Conservation (phyloP, 2,888 invertebrate species). For the Netelia virgata region DNA sequence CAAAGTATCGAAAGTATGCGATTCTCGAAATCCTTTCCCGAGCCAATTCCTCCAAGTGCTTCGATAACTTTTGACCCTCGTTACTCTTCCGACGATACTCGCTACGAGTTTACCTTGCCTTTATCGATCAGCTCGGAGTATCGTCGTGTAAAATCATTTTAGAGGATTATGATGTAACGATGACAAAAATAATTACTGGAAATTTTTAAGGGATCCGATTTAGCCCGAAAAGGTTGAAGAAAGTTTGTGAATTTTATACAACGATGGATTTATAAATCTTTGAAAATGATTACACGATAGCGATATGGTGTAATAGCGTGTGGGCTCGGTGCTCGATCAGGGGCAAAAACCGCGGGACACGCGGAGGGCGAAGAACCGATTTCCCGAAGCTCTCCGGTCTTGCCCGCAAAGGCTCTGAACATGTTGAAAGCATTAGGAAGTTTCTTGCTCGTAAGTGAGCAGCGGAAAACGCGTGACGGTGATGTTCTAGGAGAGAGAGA, state of each 20-base stretch:
- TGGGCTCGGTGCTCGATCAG: conserved; percentile 47
- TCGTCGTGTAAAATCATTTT: conserved; percentile 43
- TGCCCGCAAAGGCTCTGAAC: conserved; percentile 66
- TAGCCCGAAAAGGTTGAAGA: no score
- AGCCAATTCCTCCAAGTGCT: conserved; percentile 35
- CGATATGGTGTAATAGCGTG: conserved; percentile 10
- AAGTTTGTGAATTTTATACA: no score
- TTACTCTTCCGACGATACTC: conserved; percentile 4
- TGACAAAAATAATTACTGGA: no score
- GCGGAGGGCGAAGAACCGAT: conserved; percentile 58
- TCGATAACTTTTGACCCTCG: conserved; percentile 11
- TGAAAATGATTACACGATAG: not conserved
- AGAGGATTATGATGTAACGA: not conserved
- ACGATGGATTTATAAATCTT: no score
- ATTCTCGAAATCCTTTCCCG: conserved; percentile 24
- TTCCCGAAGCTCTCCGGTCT: conserved; percentile 46
- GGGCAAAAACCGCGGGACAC: conserved; percentile 59
- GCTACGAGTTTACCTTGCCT: not conserved
- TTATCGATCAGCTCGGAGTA: conserved; percentile 24
- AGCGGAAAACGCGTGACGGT: conserved; percentile 45
- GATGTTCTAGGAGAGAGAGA: conserved; percentile 47
- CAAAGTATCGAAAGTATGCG: conserved; percentile 4
- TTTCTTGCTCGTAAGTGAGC: conserved; percentile 77
- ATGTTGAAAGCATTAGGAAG: conserved; percentile 82
- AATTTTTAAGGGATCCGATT: no score